Evolutionary conservation across 1,140 invertebrate genomes (phyloP).

Genomic region (Drosophila rhopaloa): DNA sequence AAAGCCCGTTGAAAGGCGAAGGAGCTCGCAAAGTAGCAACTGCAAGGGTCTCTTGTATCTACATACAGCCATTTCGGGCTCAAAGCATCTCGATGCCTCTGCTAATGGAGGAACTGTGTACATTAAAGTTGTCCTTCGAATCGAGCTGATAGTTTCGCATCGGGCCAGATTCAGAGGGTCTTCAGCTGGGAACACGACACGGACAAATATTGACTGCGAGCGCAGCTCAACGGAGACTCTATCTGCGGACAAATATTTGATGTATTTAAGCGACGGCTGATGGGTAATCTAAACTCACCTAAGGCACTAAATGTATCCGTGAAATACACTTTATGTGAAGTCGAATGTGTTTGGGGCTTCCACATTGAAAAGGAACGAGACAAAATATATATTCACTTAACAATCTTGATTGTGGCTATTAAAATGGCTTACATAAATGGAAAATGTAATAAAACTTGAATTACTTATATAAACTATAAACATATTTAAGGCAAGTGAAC

Average conservation of each 20-base stretch:
- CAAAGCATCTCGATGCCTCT: conserved; percentile 11
- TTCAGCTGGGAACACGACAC: conserved; percentile 4
- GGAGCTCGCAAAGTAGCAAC: conserved; percentile 37
- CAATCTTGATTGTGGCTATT: too few relatives aligned
- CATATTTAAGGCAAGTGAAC: too few relatives aligned
- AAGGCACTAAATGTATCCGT: not conserved
- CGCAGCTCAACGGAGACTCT: conserved; percentile 17
- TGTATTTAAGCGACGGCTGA: conserved; percentile 13
- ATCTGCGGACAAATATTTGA: conserved; percentile 38
- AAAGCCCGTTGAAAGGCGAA: conserved; percentile 35
- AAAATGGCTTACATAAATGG: too few relatives aligned
- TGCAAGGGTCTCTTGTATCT: conserved; percentile 18
- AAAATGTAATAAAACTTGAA: too few relatives aligned
- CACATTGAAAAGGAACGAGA: not conserved
- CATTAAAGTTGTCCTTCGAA: conserved; percentile 41
- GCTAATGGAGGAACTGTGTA: conserved; percentile 37
- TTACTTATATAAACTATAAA: too few relatives aligned
- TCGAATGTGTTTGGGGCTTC: not conserved
- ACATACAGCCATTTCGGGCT: not conserved
- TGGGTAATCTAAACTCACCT: conserved; percentile 12
- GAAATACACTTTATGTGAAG: not conserved
- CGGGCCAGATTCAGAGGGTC: conserved; percentile 2
- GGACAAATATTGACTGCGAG: conserved; percentile 21
- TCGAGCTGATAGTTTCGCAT: conserved; percentile 41
- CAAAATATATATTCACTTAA: too few relatives aligned